Conservation (phyloP, 2,888 invertebrate genomes). For the Elysia crispata region DNA sequence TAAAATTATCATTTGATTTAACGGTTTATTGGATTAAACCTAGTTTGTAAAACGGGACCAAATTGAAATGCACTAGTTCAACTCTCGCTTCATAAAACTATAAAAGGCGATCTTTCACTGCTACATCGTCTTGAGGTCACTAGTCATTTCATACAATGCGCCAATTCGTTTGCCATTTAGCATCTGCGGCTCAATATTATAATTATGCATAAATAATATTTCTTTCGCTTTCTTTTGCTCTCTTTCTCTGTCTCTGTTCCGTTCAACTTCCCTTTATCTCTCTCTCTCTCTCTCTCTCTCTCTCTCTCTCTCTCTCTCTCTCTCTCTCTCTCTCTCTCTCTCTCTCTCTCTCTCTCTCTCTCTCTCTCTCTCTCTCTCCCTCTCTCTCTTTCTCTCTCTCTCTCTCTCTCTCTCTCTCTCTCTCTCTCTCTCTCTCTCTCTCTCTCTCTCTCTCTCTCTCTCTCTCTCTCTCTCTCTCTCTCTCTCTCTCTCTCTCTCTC, state of each 20-base stretch:
- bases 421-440: slow-evolving; percentile 4
- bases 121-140: too few relatives aligned
- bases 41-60: too few relatives aligned
- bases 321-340: not conserved
- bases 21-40: too few relatives aligned
- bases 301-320: not conserved
- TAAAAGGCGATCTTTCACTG: too few relatives aligned
- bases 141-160: too few relatives aligned
- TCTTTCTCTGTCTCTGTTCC: not conserved
- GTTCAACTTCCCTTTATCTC: not conserved
- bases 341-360: not conserved
- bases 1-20: too few relatives aligned
- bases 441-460: slow-evolving; percentile 9
- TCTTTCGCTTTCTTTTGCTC: not conserved
- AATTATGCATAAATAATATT: too few relatives aligned
- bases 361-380: not conserved
- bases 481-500: not conserved
- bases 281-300: not conserved
- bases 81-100: too few relatives aligned
- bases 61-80: too few relatives aligned
- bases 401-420: not conserved
- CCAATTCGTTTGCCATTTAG: too few relatives aligned
- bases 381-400: not conserved
- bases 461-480: slow-evolving; percentile 9
- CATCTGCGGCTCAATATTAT: too few relatives aligned